Conservation (phyloP, 2,797 vertebrate genomes). For the Knipowitschia caucasica region DNA sequence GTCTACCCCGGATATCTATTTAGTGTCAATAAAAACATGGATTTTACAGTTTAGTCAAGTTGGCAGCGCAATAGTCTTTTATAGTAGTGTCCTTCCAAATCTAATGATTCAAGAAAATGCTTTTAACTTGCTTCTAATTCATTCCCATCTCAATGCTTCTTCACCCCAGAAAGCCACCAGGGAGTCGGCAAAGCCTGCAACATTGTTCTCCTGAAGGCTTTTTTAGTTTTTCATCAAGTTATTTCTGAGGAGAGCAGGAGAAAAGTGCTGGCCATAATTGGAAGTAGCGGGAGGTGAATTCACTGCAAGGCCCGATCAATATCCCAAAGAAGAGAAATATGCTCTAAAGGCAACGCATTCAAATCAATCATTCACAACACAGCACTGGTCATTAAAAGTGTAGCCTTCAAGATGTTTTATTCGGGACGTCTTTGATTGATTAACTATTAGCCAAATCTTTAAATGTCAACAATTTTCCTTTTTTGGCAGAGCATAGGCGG, state of each 20-base stretch:
- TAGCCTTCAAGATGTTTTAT: constrained; percentile 15
- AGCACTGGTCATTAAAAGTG: constrained; percentile 15
- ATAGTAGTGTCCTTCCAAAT: constrained; percentile 9
- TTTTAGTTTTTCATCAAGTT: constrained; percentile 36
- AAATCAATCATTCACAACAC: constrained; percentile 28
- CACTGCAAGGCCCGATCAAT: constrained; percentile 51
- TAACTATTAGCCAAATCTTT: constrained; percentile 9
- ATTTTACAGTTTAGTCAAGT: background rate
- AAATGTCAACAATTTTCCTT: background rate
- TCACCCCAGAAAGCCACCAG: constrained; percentile 37
- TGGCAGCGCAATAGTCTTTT: constrained; percentile 5
- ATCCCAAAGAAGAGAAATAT: constrained; percentile 43
- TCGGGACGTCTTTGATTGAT: constrained; percentile 23
- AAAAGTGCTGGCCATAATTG: constrained; percentile 50
- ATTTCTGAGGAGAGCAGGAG: constrained; percentile 49
- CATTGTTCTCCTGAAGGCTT: constrained; percentile 40
- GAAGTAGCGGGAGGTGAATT: constrained; percentile 56
- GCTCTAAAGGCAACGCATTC: constrained; percentile 27
- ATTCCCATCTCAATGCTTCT: constrained; percentile 34
- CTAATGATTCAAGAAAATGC: constrained; percentile 10
- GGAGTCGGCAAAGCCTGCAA: constrained; percentile 41
- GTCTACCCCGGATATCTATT: background rate
- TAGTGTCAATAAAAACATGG: background rate
- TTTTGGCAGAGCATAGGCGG: background rate
- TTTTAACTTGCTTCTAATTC: constrained; percentile 40